These are phyloP conservation scores for Todiramphus chloris DNA, from an alignment of 2,113 vertebrate genomes.

Conservation along the genomic window DNA sequence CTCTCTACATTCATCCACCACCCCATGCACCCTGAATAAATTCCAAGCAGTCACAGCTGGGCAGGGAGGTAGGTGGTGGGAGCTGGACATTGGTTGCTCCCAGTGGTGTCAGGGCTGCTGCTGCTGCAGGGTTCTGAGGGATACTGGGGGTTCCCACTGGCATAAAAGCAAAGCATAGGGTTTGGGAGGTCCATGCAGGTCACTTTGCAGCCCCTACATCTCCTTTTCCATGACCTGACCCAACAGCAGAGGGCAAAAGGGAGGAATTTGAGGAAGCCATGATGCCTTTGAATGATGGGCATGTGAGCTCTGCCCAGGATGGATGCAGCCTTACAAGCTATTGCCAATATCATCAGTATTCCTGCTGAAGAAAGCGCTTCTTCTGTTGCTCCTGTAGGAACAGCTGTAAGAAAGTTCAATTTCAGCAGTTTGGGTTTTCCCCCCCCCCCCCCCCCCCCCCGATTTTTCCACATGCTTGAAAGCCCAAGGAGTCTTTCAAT, in stretches of 20 bases:
- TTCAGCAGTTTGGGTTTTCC: not conserved
- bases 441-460: too few relatives aligned
- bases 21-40: not conserved
- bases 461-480: not conserved
- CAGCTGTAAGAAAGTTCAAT: not conserved
- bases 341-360: rapidly evolving
- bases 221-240: rapidly evolving
- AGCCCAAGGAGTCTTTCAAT: not conserved
- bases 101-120: not conserved
- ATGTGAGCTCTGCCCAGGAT: rapidly evolving
- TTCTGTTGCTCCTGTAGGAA: rapidly evolving
- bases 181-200: not conserved
- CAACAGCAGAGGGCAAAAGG: not conserved
- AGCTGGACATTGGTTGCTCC: not conserved
- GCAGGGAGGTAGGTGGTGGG: not conserved
- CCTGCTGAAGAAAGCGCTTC: rapidly evolving
- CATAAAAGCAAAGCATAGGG: not conserved
- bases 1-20: not conserved
- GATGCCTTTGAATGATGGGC: too few relatives aligned
- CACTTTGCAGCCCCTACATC: not conserved
- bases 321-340: too few relatives aligned
- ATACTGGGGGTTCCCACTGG: not conserved
- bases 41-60: not conserved
- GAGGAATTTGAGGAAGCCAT: not conserved
- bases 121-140: not conserved